Base-by-base conservation (phyloP, 2,797 vertebrate genomes). In the Emydoidea blandingii region DNA sequence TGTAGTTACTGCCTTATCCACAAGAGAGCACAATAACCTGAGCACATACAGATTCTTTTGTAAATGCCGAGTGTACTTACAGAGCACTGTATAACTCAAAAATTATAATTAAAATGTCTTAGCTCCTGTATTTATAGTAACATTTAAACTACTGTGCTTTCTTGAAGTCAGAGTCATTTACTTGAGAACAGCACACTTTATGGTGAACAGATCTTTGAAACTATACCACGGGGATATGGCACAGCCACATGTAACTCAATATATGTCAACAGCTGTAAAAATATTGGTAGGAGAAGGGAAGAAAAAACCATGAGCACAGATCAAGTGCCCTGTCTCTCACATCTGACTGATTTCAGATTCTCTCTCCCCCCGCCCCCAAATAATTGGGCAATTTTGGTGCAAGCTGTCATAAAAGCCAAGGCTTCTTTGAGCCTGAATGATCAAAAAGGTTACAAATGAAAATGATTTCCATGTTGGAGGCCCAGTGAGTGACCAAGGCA, bases 251-350 rank as follows among this genome's bases (percentile, higher is more conserved):
- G 99, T 98, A 99, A 99, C 99, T 98, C 98, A 98, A 99, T 99
- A 99, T 98, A 98, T 97, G 98, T 98, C 98, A 98, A 98, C 99
- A 99, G 98, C 99, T 99, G 99, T 98, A 98, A 98, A 99, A 99
- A 99, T 98, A 99, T 98, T 98, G 98, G 98, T 97, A 97, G 97
- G 98, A 97, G 97, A 98, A 98, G 96, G 96, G 95, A 97, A 97
- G 97, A 96, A 95, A 98, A 97, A 98, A 95, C 97, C 96, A 96
- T 49, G 97, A 97, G 97, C 96, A 85, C 97, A 95, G 97, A 98
- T 98, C 98, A 98, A 98, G 98, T 98, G 98, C 98, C 98, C 98
- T 97, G 98, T 98, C 98, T 98, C 98, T 98, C 97, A 98, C 98
- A 98, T 98, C 98, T 97, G 97, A 98, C 98, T 98, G 97, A 97